phyloP scores from a whole-genome alignment of 2,113 vertebrate species.

The Origma solitaria region DNA sequence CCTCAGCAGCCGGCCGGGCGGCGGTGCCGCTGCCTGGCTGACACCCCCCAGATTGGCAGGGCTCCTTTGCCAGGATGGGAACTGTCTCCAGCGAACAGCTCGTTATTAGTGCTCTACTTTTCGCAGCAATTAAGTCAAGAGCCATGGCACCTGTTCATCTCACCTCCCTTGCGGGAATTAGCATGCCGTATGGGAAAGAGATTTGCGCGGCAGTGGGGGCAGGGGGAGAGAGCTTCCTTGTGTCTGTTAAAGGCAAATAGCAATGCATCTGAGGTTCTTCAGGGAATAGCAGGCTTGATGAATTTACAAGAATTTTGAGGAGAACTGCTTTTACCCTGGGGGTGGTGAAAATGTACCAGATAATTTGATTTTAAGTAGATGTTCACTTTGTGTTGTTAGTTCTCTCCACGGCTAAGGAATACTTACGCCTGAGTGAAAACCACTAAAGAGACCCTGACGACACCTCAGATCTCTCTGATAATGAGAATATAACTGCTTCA shows the following conservation, averaged over 20 bases:
- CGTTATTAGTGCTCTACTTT: conserved; percentile 39
- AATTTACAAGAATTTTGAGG: conserved; percentile 5
- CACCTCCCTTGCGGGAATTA: neutral
- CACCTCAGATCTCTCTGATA: neutral
- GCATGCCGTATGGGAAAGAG: conserved; percentile 6
- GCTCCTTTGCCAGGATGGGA: conserved; percentile 10
- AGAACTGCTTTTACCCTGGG: conserved; percentile 11
- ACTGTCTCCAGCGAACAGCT: conserved; percentile 10
- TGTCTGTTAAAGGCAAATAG: neutral
- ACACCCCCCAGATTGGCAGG: neutral
- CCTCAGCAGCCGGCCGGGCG: neutral
- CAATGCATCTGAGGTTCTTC: neutral
- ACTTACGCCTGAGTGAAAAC: neutral
- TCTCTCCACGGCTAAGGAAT: neutral
- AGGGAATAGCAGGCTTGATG: conserved; percentile 3
- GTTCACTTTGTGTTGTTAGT: conserved; percentile 7
- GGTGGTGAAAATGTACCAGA: conserved; percentile 5
- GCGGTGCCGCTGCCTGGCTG: neutral
- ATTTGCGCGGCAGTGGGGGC: neutral
- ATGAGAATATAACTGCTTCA: conserved; percentile 24
- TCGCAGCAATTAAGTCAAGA: conserved; percentile 35
- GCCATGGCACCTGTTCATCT: neutral
- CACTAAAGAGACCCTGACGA: neutral
- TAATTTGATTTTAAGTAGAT: conserved; percentile 48
- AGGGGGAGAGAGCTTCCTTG: neutral